Conservation (phyloP, 2,888 invertebrate genomes). For the Rhagonycha lutea region DNA sequence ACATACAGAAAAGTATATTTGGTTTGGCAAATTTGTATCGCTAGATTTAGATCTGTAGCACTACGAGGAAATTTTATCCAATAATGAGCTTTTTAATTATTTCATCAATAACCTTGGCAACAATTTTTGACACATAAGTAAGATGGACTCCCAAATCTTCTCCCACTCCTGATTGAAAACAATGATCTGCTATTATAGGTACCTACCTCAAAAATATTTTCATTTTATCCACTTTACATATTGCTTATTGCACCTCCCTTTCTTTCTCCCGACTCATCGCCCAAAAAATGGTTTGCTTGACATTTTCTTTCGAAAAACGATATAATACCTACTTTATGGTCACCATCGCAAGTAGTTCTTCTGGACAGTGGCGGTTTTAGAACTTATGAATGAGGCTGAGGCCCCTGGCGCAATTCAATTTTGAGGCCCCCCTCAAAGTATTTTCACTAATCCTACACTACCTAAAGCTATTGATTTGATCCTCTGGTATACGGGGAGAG, state of each 20-base stretch:
- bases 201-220: slow-evolving; percentile 15
- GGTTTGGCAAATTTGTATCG: slow-evolving; percentile 7
- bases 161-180: slow-evolving; percentile 16
- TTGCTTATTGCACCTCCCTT: slow-evolving; percentile 10
- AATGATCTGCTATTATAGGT: slow-evolving; percentile 14
- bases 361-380: too few relatives aligned
- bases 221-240: slow-evolving; percentile 10
- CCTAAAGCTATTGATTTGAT: too few relatives aligned
- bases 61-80: slow-evolving; percentile 15
- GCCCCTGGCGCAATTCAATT: too few relatives aligned
- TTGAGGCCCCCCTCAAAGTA: too few relatives aligned
- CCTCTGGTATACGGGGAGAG: too few relatives aligned
- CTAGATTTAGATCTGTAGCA: background rate
- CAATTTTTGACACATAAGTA: slow-evolving; percentile 12
- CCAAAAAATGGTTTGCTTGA: slow-evolving; percentile 9
- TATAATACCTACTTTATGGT: background rate
- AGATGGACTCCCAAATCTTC: slow-evolving; percentile 17
- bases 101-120: background rate
- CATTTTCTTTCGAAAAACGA: slow-evolving; percentile 8
- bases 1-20: slow-evolving; percentile 13
- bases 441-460: too few relatives aligned
- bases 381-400: too few relatives aligned
- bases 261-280: slow-evolving; percentile 1
- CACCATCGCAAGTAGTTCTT: slow-evolving; percentile 6
- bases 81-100: background rate